Base-by-base conservation (phyloP, 30 jellyfish, hydroid and myxozoan genomes). In the Mastigias papua region DNA sequence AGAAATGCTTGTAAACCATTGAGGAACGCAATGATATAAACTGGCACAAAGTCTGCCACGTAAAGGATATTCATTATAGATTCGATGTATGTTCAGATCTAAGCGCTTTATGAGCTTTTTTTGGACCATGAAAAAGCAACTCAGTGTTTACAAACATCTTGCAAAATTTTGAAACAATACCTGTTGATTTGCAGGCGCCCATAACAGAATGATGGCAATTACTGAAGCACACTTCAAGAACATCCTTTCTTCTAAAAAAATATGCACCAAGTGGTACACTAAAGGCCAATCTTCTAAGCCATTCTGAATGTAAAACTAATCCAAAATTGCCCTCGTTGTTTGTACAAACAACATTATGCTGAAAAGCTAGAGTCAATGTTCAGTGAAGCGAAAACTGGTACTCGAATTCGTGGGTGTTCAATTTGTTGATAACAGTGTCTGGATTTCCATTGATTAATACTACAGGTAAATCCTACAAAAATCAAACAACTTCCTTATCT, bases 351-450 rank as follows among this genome's bases (percentile, higher is more conserved):
- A 6, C 11, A 51, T 51, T 51, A 51, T 51, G 25, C 67, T 51
- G 67, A 51, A 51, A 16, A 54, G 0, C 27, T 7, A 54, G 25
- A 21, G 7, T 2, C 23, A 6, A 19, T 54, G 67, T 19, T 54
- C 67, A 27, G 15, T 63, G 74, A 63, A 63, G 74, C 74, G 42
- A 63, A 63, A 63, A 63, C 74, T 63, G 74, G 74, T 63, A 63
- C 8, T 63, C 23, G 37, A 63, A 63, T 25, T 63, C 74, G 26
- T 22, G 74, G 15, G 35, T 27, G 42, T 1, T 63, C 13, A 63
- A 27, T 26, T 63, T 63, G 74, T 19, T n/a, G n/a, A n/a, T n/a
- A n/a, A n/a, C n/a, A n/a, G n/a, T n/a, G n/a, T n/a, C n/a, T n/a
- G n/a, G n/a, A n/a, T n/a, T n/a, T n/a, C n/a, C n/a, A n/a, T n/a